Conservation (phyloP, 2,888 invertebrate species). For the Acrobasis suavella region DNA sequence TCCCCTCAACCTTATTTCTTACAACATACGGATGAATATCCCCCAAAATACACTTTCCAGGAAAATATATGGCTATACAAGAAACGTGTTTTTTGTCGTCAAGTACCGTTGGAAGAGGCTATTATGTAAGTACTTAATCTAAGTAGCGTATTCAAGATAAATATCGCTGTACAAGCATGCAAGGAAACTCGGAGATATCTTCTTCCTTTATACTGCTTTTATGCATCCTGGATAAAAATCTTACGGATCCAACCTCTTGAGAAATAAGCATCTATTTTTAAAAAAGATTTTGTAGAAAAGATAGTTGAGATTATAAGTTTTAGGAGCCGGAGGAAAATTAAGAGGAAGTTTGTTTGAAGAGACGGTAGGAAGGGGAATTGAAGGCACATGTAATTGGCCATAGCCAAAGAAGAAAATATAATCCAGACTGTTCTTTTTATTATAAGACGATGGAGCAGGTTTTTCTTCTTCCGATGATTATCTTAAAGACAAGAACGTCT, state of each 20-base stretch:
- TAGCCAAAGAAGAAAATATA: too few relatives aligned
- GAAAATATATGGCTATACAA: constrained; percentile 7
- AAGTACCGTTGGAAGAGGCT: constrained; percentile 35
- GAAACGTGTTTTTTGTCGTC: constrained; percentile 23
- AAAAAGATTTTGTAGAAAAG: neutral
- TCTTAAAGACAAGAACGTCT: too few relatives aligned
- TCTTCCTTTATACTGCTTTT: constrained; percentile 33
- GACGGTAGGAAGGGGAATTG: too few relatives aligned
- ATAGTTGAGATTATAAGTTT: neutral
- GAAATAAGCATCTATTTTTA: neutral
- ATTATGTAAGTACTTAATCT: constrained; percentile 50
- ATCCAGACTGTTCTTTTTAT: too few relatives aligned
- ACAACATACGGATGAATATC: neutral
- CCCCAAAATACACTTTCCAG: neutral
- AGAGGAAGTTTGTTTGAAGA: too few relatives aligned
- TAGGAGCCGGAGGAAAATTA: too few relatives aligned
- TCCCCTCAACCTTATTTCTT: neutral
- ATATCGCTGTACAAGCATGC: constrained; percentile 33
- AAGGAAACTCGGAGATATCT: constrained; percentile 3
- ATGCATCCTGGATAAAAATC: constrained; percentile 2
- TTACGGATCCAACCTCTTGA: neutral
- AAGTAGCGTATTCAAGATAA: constrained; percentile 40
- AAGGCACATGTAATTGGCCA: too few relatives aligned
- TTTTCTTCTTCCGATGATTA: too few relatives aligned
- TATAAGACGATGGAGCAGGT: too few relatives aligned